Percentiles rank a stretch among this genome's conserved stretches.
phyloP scores from a whole-genome alignment of 1,140 invertebrate species.

The Mizuhopecten yessoensis region DNA sequence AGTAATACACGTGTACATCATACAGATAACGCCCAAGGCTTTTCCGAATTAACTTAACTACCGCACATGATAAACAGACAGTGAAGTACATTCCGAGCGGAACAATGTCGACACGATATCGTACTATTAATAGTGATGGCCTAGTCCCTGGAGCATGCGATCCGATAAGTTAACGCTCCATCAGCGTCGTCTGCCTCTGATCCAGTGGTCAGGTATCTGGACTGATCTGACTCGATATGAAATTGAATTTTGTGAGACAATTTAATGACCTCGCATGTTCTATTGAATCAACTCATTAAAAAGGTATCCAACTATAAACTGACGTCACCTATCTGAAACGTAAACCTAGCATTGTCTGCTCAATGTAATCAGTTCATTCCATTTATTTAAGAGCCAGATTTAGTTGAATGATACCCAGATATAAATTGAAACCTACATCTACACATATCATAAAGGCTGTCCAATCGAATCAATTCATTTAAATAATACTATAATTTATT shows the following conservation, averaged over 20 bases:
- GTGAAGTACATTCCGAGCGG: background rate
- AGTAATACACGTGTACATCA: background rate
- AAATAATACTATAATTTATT: too few relatives aligned
- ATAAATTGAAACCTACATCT: too few relatives aligned
- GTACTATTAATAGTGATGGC: background rate
- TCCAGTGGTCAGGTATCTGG: background rate
- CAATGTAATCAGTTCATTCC: too few relatives aligned
- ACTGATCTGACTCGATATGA: background rate
- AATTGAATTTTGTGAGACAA: too few relatives aligned
- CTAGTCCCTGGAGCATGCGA: background rate
- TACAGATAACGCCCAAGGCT: background rate
- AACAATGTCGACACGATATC: background rate
- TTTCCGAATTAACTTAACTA: background rate
- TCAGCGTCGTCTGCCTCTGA: background rate
- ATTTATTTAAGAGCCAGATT: too few relatives aligned
- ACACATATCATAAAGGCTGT: too few relatives aligned
- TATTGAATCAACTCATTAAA: background rate
- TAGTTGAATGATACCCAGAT: too few relatives aligned
- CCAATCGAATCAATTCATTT: too few relatives aligned
- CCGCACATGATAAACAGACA: background rate
- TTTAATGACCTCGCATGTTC: background rate
- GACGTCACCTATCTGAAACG: too few relatives aligned
- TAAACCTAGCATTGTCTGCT: too few relatives aligned
- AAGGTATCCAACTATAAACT: too few relatives aligned
- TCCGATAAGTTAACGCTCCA: background rate